phyloP scores from a whole-genome alignment of 1,140 invertebrate species.

The Maconellicoccus hirsutus region DNA sequence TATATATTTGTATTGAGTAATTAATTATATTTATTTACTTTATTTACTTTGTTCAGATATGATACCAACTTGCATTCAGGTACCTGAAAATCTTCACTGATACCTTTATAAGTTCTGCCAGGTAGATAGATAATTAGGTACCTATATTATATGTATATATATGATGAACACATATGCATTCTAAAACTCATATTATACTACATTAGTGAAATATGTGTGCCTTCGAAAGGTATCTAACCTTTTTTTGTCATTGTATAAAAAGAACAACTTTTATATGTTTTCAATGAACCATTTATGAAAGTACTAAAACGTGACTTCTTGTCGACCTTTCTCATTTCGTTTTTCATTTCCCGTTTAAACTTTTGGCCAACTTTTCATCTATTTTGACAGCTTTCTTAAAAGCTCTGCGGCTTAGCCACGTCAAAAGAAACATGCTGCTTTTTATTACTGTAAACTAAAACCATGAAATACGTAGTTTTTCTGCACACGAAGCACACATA shows the following conservation, averaged over 20 bases:
- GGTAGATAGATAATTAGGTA: too few species aligned
- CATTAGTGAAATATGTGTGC: too few species aligned
- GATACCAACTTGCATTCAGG: too few species aligned
- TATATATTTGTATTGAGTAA: too few species aligned
- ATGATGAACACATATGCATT: too few species aligned
- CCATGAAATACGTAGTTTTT: background rate
- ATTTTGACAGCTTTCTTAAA: constrained; percentile 9
- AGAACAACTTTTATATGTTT: background rate
- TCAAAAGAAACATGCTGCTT: constrained; percentile 8
- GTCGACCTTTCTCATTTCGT: constrained; percentile 6
- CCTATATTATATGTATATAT: too few species aligned
- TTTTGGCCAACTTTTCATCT: background rate
- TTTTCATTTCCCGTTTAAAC: constrained; percentile 9
- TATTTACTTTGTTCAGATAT: too few species aligned
- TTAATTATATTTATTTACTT: too few species aligned
- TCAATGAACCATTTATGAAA: constrained; percentile 9
- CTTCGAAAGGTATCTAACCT: too few species aligned
- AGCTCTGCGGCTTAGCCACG: constrained; percentile 1
- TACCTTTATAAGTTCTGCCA: too few species aligned
- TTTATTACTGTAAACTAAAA: constrained; percentile 6
- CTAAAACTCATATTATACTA: too few species aligned
- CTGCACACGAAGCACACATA: background rate
- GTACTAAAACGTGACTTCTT: background rate
- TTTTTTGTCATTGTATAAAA: background rate
- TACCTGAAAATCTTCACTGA: too few species aligned